Conservation (phyloP, 1,140 invertebrate genomes). For the Drosophila auraria region DNA sequence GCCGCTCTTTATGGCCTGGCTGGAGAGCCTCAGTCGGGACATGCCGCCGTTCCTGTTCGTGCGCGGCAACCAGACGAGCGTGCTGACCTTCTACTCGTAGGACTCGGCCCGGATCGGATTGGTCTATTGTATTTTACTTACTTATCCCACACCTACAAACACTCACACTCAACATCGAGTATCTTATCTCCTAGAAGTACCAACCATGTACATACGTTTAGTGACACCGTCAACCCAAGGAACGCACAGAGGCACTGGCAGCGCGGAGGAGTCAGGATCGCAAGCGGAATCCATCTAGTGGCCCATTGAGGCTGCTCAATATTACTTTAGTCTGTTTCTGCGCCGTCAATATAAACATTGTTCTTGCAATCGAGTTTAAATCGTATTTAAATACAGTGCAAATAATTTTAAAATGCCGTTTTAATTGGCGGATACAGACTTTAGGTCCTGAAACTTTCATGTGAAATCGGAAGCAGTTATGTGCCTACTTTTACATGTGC, state of each 20-base stretch:
- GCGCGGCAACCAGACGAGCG: conserved; percentile 97
- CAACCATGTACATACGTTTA: conserved; percentile 73
- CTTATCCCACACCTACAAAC: conserved; percentile 34
- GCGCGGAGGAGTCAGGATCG: neutral
- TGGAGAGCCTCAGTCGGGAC: conserved; percentile 94
- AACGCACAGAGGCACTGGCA: conserved; percentile 54
- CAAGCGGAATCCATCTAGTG: neutral
- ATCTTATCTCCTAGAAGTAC: conserved; percentile 72
- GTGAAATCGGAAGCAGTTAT: no score
- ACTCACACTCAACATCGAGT: conserved; percentile 46
- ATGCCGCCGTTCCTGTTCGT: conserved; percentile 97
- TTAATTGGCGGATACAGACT: neutral
- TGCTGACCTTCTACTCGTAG: conserved; percentile 98
- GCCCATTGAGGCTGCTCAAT: neutral
- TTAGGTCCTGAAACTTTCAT: no score
- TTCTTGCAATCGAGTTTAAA: conserved; percentile 44
- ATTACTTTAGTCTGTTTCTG: conserved; percentile 3
- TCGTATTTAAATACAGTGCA: conserved; percentile 50
- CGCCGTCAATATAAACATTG: conserved; percentile 26
- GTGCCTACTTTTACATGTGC: no score
- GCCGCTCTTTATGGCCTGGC: conserved; percentile 96
- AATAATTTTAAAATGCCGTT: conserved; percentile 26
- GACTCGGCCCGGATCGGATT: neutral
- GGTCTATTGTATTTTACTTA: conserved; percentile 52
- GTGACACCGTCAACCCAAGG: conserved; percentile 35